Conservation (phyloP, 2,113 vertebrate genomes). For the Myotis lucifugus region DNA sequence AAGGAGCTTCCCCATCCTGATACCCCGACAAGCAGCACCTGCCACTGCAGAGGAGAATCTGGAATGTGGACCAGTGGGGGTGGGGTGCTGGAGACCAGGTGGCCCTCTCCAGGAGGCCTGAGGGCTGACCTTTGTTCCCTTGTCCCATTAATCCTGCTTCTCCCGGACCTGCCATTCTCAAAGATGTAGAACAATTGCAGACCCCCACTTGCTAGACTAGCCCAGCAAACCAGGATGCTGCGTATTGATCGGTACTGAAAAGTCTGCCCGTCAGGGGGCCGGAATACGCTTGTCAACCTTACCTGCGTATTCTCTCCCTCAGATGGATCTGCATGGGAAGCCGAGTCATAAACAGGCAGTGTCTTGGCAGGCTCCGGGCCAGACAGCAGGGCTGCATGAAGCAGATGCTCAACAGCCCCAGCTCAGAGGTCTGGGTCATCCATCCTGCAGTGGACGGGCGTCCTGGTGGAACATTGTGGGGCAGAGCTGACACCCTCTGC, state of each 20-base stretch:
- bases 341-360: neutral
- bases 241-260: rapidly evolving
- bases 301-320: neutral
- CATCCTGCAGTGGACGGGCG: rapidly evolving
- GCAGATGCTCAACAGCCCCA: neutral
- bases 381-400: neutral
- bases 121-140: neutral
- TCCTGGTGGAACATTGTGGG: rapidly evolving
- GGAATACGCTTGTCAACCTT: rapidly evolving
- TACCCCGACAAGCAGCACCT: neutral
- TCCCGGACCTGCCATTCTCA: neutral
- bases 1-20: neutral
- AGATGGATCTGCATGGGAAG: neutral
- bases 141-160: neutral
- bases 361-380: rapidly evolving
- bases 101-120: neutral
- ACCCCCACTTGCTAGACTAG: neutral
- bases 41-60: neutral
- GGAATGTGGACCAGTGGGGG: neutral
- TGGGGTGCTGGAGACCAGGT: neutral
- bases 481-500: neutral
- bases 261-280: rapidly evolving
- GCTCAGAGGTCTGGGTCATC: neutral
- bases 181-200: neutral
- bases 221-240: neutral